Base-by-base conservation (phyloP, 2,888 invertebrate species). In the Drosophila atripex region DNA sequence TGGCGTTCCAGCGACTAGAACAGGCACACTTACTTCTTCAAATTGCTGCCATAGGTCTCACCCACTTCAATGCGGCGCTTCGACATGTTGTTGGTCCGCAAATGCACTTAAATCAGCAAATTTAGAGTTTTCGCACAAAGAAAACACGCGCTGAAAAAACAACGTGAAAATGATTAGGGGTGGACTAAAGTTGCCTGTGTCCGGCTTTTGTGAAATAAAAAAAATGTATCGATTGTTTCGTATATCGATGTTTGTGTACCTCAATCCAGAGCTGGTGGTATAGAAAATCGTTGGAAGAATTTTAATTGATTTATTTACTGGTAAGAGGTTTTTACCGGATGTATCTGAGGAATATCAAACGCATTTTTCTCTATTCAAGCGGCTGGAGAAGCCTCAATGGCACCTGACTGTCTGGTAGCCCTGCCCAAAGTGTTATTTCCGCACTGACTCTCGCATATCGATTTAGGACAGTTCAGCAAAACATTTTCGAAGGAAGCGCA, bases 41-140 rank as follows among this genome's bases (percentile, higher is more conserved):
- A 95, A 65, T 96, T 90, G 25, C 12, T 83, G 28, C 66, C 93
- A 90, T 96, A 96, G 3, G 97, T 96, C 89, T 97, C 97, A 88
- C 95, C 93, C 73, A 97, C 95, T 93, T 97, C 97, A 90, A 97
- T 96, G 90, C 97, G 94, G 85, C 97, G 93, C 91, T 97, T 97
- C 47, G 96, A 96, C 97, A 97, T 91, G 30, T 68, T 54, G 30
- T n/a, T 57, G 8, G n/a, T 32, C 46, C 16, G 9, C 73, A 39
- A 25, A 53, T 45, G 9, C 43, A 28, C 45, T 39, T 55, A 70
- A 53, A 51, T 68, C 46, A 39, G 45, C 9, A 14, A 60, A 28
- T 28, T 47, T 57, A 63, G 64, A 38, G 51, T 39, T 74, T 72
- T 59, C 64, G 58, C 71, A 57, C 71, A 52, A 69, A 69, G 77